Base-by-base conservation (phyloP, 1,140 invertebrate genomes). In the Triops cancriformis region DNA sequence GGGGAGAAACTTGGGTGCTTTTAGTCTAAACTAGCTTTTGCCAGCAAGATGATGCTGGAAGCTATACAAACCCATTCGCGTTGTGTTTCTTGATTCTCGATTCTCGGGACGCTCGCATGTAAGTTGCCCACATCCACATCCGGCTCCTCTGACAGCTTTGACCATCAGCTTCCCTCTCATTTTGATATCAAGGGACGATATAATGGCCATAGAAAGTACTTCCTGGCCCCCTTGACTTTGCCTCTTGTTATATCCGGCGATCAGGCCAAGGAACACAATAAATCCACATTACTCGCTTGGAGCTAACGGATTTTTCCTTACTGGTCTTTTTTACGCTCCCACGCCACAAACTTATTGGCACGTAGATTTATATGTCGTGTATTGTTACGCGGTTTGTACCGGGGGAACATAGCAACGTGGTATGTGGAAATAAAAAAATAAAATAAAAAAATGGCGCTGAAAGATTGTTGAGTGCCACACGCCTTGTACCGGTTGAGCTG, bases 111-210 rank as follows among this genome's bases (percentile, higher is more conserved):
- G 10, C 45, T 64, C 3, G 23, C 51, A n/a, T 64, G 18, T 64
- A 23, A n/a, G 23, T 64, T 0, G 51, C 51, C 51, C 51, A 64
- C 51, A 64, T 64, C 51, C 51, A 64, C 51, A 64, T 64, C 51
- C 51, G 51, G 51, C 51, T 64, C 51, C 51, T n/a, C 51, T 23
- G 51, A 64, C 51, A 64, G 51, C 51, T 64, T 64, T 64, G 51
- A 64, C 51, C 51, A 64, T 64, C 51, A 64, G 51, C 51, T 64
- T 64, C 51, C 51, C 51, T 64, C 51, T 64, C 51, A 64, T n/a
- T 64, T 64, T 64, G 51, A 64, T 64, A 64, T 64, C 51, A 64
- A 64, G 51, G 3, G 7, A 23, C 51, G 51, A 64, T 64, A 64
- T n/a, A 64, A 64, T 64, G 51, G 51, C 51, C 51, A 64, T 64